Conservation (phyloP, 2,888 invertebrate species). For the Eupeodes luniger region DNA sequence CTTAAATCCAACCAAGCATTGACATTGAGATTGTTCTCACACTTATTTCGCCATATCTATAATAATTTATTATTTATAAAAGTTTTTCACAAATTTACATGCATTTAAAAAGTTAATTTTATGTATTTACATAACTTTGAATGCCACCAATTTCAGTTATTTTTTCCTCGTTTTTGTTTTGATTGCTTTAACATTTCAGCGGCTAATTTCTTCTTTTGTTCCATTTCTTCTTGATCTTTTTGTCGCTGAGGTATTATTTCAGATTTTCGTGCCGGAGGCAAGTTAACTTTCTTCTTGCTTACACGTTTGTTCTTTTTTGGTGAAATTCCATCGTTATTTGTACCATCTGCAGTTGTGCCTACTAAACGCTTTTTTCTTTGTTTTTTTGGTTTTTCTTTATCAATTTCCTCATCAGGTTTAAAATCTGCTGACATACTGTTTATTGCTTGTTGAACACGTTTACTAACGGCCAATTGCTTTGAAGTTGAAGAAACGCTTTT, state of each 20-base stretch:
- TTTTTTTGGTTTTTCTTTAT: constrained; percentile 63
- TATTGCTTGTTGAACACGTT: constrained; percentile 92
- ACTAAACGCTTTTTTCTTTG: constrained; percentile 76
- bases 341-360: constrained; percentile 46
- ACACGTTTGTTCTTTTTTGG: constrained; percentile 74
- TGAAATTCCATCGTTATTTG: constrained; percentile 67
- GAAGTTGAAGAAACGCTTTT: constrained; percentile 85
- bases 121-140: no score
- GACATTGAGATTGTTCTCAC: no score
- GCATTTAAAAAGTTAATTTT: no score
- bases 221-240: constrained; percentile 87
- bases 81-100: no score
- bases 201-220: constrained; percentile 90
- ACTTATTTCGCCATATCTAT: no score
- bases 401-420: constrained; percentile 78
- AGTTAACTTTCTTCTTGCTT: constrained; percentile 66
- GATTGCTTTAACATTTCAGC: constrained; percentile 90
- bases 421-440: constrained; percentile 86
- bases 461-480: constrained; percentile 89
- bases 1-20: no score
- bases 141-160: background rate
- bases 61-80: no score
- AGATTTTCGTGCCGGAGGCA: background rate
- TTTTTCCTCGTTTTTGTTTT: constrained; percentile 11
- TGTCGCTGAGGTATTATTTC: constrained; percentile 91